These are phyloP conservation scores for Acleris literana DNA, from an alignment of 2,888 invertebrate genomes.

Conservation along the genomic window DNA sequence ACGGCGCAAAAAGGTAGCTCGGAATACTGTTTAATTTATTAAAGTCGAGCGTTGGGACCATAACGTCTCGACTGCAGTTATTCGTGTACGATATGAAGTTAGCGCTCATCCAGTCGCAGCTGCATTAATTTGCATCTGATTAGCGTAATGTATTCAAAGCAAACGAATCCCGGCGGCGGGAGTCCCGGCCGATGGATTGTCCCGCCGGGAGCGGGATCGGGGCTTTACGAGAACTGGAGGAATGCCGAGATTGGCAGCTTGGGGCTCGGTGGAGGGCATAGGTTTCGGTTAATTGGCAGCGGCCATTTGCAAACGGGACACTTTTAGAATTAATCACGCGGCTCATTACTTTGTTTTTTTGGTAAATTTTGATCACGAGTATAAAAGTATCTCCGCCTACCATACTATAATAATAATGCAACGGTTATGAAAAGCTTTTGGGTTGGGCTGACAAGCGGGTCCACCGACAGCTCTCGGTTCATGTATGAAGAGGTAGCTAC, in stretches of 20 bases:
- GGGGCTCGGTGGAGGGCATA: background rate
- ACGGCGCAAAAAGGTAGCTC: background rate
- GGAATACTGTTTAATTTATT: constrained; percentile 1
- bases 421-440: no score
- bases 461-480: background rate
- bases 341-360: no score
- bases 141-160: constrained; percentile 8
- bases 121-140: constrained; percentile 19
- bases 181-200: background rate
- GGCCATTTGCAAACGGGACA: background rate
- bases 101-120: background rate
- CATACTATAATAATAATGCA: no score
- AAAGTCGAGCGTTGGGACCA: constrained; percentile 1
- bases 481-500: background rate
- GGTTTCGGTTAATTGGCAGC: background rate
- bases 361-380: no score
- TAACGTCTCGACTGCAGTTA: background rate
- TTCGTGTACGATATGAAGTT: constrained; percentile 1
- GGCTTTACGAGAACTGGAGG: background rate
- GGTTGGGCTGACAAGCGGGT: no score
- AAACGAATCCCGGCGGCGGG: background rate
- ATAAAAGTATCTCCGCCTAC: no score
- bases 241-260: background rate
- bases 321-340: background rate
- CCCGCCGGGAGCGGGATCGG: background rate